These are phyloP conservation scores for Diplodus puntazzo DNA, from an alignment of 2,797 vertebrate genomes.

Conservation along the genomic window DNA sequence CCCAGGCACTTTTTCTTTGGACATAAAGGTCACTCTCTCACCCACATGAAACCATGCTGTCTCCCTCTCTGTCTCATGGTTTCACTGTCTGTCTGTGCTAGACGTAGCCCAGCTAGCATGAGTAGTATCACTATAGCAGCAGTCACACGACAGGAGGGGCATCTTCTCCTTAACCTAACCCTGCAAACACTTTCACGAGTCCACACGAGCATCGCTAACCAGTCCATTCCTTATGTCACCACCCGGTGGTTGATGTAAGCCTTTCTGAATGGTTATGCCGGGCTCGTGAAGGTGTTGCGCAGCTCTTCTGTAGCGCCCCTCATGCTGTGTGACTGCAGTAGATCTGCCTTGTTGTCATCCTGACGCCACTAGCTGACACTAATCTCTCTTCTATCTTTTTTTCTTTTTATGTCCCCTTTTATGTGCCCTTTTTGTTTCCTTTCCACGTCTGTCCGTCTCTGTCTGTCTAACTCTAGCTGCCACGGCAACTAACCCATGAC, in stretches of 20 bases:
- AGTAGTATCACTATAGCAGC: slow-evolving; percentile 81
- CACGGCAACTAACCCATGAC: slow-evolving; percentile 99
- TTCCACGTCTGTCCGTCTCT: slow-evolving; percentile 87
- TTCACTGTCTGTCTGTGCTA: slow-evolving; percentile 80
- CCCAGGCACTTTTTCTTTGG: slow-evolving; percentile 64
- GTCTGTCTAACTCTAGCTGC: slow-evolving; percentile 98
- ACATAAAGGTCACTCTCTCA: slow-evolving; percentile 78
- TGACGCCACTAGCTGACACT: slow-evolving; percentile 99
- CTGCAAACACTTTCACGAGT: slow-evolving; percentile 68
- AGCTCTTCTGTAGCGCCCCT: slow-evolving; percentile 69
- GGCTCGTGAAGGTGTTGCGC: slow-evolving; percentile 77
- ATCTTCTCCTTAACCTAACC: slow-evolving; percentile 31
- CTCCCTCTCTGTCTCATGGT: slow-evolving; percentile 79
- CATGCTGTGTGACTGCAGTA: slow-evolving; percentile 92
- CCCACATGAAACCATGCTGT: slow-evolving; percentile 79
- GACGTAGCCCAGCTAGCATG: slow-evolving; percentile 80
- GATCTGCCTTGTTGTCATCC: slow-evolving; percentile 99
- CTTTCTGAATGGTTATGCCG: slow-evolving; percentile 90
- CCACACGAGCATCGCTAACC: slow-evolving; percentile 78
- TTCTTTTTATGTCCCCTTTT: slow-evolving; percentile 93
- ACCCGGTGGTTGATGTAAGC: slow-evolving; percentile 81
- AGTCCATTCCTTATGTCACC: slow-evolving; percentile 73
- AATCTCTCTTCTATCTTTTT: slow-evolving; percentile 99
- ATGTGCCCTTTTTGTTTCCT: slow-evolving; percentile 84
- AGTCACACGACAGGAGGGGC: slow-evolving; percentile 61